Evolutionary conservation across 2,113 vertebrate genomes (phyloP).

Genomic region (Orycteropus afer): DNA sequence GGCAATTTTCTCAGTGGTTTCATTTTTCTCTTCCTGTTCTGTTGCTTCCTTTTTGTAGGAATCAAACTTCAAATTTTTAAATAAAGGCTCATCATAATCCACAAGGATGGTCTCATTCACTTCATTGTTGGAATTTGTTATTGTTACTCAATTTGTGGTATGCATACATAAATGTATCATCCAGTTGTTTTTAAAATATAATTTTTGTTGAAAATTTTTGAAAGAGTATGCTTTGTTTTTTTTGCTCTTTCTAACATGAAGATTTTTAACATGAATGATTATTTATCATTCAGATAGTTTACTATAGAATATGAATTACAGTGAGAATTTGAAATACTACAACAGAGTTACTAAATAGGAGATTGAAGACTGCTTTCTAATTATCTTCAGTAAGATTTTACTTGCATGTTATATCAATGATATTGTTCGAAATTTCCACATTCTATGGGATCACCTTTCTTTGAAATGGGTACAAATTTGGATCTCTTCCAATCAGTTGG

Average conservation of each 20-base stretch:
- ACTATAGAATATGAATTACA: not conserved
- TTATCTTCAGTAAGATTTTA: no score
- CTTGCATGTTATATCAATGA: no score
- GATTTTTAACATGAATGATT: not conserved
- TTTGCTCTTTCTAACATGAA: not conserved
- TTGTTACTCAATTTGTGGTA: not conserved
- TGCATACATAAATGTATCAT: not conserved
- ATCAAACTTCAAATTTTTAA: not conserved
- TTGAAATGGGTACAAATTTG: no score
- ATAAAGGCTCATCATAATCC: not conserved
- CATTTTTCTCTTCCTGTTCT: no score
- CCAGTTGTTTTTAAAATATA: not conserved
- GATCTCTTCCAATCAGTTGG: no score
- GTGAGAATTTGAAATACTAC: not conserved
- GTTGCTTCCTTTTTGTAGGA: not conserved
- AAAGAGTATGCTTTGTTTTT: not conserved
- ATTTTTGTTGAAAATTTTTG: not conserved
- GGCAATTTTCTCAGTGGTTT: no score
- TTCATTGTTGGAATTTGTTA: not conserved
- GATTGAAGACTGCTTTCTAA: not conserved
- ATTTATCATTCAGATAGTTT: not conserved
- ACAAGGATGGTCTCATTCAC: not conserved
- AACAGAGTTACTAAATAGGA: not conserved
- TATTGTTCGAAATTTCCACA: no score
- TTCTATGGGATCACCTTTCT: no score